Percentiles rank a stretch among this genome's conserved stretches.
phyloP scores from a whole-genome alignment of 2,797 vertebrate species.

The Eulemur albifrons region DNA sequence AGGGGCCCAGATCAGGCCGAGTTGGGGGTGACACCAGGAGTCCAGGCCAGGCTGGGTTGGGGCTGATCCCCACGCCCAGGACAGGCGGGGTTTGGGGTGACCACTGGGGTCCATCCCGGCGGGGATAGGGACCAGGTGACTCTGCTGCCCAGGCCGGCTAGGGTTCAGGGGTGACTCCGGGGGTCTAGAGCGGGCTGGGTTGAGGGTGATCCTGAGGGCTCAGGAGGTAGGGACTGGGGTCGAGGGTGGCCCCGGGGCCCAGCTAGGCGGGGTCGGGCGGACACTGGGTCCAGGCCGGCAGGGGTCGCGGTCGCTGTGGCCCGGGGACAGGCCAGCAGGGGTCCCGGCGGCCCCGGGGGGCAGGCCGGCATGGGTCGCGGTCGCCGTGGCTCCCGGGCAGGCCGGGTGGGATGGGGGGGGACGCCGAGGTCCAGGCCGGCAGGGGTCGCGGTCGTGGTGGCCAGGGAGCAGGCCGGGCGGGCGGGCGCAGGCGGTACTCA shows the following conservation, averaged over 20 bases:
- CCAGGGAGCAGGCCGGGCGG: too few species aligned
- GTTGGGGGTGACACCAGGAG: too few species aligned
- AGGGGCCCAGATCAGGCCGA: not conserved
- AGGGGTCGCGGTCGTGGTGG: not conserved
- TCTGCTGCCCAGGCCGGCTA: too few species aligned
- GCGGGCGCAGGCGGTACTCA: conserved; percentile 84
- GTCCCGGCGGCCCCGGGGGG: not conserved
- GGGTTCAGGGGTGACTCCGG: not conserved
- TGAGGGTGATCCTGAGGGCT: too few species aligned
- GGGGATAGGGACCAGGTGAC: not conserved
- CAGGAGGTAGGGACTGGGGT: not conserved
- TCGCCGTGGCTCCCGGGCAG: not conserved
- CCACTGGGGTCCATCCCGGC: not conserved
- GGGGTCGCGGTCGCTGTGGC: too few species aligned
- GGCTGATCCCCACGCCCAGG: conserved; percentile 52
- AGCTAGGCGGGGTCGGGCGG: not conserved
- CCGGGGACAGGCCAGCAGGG: not conserved
- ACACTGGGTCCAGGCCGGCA: not conserved
- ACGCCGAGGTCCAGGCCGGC: too few species aligned
- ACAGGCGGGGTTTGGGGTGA: conserved; percentile 75
- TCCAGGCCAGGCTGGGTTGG: not conserved
- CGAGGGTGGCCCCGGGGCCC: not conserved
- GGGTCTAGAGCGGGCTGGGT: too few species aligned
- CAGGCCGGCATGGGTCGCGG: not conserved
- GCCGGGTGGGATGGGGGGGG: not conserved